Evolutionary conservation across 2,888 invertebrate genomes (phyloP).

Genomic region (Apeira syringaria): DNA sequence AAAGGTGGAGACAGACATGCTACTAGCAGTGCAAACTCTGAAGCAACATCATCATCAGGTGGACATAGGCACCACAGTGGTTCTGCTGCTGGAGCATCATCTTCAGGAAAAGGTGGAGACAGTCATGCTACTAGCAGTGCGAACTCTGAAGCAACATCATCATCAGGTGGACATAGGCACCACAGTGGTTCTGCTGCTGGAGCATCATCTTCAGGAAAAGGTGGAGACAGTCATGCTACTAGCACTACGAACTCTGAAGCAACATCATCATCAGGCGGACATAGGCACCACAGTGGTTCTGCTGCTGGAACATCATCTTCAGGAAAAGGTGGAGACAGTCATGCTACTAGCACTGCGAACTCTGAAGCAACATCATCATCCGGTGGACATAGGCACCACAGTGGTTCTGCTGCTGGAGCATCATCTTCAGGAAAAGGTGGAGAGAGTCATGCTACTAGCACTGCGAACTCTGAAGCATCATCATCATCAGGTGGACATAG

Average conservation of each 20-base stretch:
- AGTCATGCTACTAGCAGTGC: no score
- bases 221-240: neutral
- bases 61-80: no score
- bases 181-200: neutral
- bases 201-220: neutral
- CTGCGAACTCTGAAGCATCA: no score
- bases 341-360: neutral
- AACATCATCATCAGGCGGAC: neutral
- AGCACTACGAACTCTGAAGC: neutral
- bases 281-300: neutral
- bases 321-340: neutral
- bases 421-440: neutral
- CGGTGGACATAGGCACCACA: neutral
- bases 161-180: no score
- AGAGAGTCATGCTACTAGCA: no score
- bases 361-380: neutral
- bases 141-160: no score
- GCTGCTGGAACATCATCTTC: neutral
- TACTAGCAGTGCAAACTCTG: no score
- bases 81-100: no score
- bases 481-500: no score
- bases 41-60: no score
- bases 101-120: no score
- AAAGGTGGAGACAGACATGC: no score
- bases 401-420: neutral